Evolutionary conservation across 2,113 vertebrate genomes (phyloP), one percentile per base, ranked within the genome.

Genomic region (Vulpes ferrilata): DNA sequence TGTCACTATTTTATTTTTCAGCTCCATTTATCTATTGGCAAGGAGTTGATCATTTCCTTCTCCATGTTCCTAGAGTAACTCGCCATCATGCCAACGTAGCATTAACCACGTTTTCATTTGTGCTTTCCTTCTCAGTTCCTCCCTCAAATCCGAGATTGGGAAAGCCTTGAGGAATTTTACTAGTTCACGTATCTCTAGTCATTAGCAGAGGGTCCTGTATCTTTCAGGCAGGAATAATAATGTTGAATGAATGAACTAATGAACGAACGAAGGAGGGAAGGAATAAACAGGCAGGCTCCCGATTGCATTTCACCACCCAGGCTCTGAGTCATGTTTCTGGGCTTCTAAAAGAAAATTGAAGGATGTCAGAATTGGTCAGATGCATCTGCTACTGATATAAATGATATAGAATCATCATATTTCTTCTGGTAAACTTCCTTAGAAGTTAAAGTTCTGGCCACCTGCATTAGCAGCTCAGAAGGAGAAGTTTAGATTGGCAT

Each of bases 401-500:
- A 55, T 62, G 76, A 43, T 73, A 74, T 27, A 78, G 96, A 94
- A 51, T 86, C 27, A 69, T 62, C 53, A 13, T 55, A 78, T 83
- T 95, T 93, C 57, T 97, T 93, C 59, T 92, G 48, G 80, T 93
- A 85, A 95, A 82, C 65, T 60, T 90, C 79, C 71, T 88, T 92
- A 90, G 80, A 86, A 94, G 79, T 86, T 57, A 65, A 92, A 97
- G 48, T 4, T 88, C 67, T 90, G 69, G 64, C 85, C 97, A 90
- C 90, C 96, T 96, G 60, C 65, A 20, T 64, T 67, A 96, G 76
- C 94, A 95, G 96, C 96, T 98, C 97, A 96, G 95, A 96, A 98
- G 95, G 96, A 96, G 95, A 95, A 81, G 81, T 94, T 88, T 94
- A 95, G 95, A 88, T 96, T 98, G 83, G 94, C 97, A 97, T 98